Evolutionary conservation across 1,140 invertebrate species (phyloP), one percentile per base, ranked within the genome.

Genomic region (Microplitis demolitor): DNA sequence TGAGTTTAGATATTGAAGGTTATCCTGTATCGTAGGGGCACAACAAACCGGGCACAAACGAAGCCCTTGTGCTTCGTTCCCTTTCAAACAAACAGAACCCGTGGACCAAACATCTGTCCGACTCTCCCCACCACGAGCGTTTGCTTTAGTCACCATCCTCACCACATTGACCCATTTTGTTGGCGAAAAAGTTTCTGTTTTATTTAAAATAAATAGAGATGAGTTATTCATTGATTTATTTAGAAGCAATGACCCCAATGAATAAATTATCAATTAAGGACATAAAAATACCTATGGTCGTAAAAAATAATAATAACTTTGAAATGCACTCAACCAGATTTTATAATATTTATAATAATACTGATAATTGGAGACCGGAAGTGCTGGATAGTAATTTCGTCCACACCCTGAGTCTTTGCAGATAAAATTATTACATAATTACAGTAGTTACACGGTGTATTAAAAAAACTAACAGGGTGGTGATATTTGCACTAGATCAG

Each of bases 71-170:
- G 75, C 72, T 24, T 24, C 24, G 1, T 24, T 24, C 24, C 24
- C 24, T 24, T 24, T 24, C 24, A 24, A 24, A 24, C 24, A 24
- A 24, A 24, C 2, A 24, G 24, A 24, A 24, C 24, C 24, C 39
- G 39, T 86, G 81, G 82, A 86, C 81, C 84, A 85, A 84, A 85
- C 85, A 86, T 87, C 84, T 86, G 84, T 78, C 78, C 69, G 73
- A 72, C 78, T 78, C 77, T 68, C 78, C 73, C 72, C 75, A 71
- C 60, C 74, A 64, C 71, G 73, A 70, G 69, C 58, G 66, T 73
- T 11, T 9, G 33, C 54, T 58, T 61, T 39, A 64, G 35, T 50
- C 60, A 54, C 24, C 24, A 24, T 2, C 24, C 1, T 24, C 24
- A 24, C 24, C 24, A 24, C 24, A 24, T 24, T 24, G 24, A 24